A percentile compares a stretch with the other conserved stretches of the same genome.
Evolutionary conservation across 2,797 vertebrate species (phyloP).

Genomic region (Sebastes elongatus): DNA sequence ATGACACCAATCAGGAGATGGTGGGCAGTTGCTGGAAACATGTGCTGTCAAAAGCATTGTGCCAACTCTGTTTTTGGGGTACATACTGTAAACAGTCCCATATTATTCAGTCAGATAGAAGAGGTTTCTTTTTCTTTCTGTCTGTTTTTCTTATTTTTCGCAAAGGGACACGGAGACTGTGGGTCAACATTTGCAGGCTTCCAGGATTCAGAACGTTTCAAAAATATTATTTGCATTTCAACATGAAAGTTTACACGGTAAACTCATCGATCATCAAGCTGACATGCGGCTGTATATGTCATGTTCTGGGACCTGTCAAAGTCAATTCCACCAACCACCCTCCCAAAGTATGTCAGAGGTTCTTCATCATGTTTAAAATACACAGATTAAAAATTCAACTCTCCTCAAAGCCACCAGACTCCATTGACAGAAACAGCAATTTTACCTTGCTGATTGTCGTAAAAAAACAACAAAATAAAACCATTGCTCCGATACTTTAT

Average conservation of each 20-base stretch:
- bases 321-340: background rate
- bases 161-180: background rate
- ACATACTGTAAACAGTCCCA: background rate
- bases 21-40: background rate
- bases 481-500: no score
- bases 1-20: background rate
- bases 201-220: background rate
- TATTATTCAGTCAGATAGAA: background rate
- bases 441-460: no score
- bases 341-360: background rate
- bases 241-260: background rate
- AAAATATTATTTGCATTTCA: background rate
- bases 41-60: background rate
- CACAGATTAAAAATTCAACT: background rate
- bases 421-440: no score
- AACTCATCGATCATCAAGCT: constrained; percentile 9
- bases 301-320: background rate
- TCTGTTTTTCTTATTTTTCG: background rate
- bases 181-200: background rate
- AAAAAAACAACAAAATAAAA: no score
- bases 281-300: background rate
- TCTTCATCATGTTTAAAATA: background rate
- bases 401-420: no score
- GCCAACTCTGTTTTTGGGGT: background rate
- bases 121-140: background rate